Percentiles rank a stretch among this genome's conserved stretches.
Conservation (phyloP, 2,113 vertebrate genomes). For the Abramis brama region DNA sequence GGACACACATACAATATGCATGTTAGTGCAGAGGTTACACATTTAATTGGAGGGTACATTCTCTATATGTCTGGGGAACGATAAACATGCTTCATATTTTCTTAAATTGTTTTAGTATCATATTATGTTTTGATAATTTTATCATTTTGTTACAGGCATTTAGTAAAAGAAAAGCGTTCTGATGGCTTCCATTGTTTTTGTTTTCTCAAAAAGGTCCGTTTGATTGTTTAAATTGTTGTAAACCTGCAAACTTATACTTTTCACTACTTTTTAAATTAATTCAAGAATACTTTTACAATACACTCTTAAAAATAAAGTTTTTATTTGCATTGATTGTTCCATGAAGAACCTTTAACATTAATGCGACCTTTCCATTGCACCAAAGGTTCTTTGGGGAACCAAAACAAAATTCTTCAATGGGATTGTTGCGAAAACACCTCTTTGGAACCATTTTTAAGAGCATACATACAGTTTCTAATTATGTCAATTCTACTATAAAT, state of each 20-base stretch:
- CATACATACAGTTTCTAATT: too few relatives aligned
- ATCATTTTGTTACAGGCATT: not conserved
- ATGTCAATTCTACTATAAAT: not conserved
- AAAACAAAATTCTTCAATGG: too few relatives aligned
- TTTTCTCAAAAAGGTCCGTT: too few relatives aligned
- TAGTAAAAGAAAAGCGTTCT: not conserved
- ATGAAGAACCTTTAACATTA: too few relatives aligned
- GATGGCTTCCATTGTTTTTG: not conserved
- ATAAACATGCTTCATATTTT: not conserved
- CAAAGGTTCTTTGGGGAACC: too few relatives aligned
- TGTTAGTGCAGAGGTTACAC: not conserved
- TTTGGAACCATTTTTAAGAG: too few relatives aligned
- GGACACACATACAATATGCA: conserved; percentile 9
- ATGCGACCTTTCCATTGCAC: too few relatives aligned
- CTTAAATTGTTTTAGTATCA: not conserved
- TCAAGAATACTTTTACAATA: not conserved
- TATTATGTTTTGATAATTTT: not conserved
- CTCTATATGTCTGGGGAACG: not conserved
- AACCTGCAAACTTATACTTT: not conserved
- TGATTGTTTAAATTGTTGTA: not conserved
- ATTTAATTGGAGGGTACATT: not conserved
- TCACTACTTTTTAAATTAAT: not conserved
- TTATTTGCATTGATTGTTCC: too few relatives aligned
- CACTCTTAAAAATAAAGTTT: too few relatives aligned
- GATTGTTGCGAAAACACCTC: too few relatives aligned